These are phyloP conservation scores for Troglohyphantes excavatus DNA, from an alignment of 2,888 invertebrate genomes.

Conservation along the genomic window DNA sequence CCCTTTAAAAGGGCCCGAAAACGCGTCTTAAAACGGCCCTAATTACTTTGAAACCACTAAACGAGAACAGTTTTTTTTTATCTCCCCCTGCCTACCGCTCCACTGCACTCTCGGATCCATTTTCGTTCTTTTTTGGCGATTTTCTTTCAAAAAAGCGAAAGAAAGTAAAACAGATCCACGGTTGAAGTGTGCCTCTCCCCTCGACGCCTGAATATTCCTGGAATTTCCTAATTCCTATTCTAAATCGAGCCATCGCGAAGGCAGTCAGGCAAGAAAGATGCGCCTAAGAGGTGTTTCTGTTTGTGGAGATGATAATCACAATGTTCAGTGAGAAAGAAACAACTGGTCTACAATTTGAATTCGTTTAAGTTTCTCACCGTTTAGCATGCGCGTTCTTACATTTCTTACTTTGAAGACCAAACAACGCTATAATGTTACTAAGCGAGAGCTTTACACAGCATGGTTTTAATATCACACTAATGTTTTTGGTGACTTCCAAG, in stretches of 20 bases:
- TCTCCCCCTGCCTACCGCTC: not conserved
- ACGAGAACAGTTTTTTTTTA: not conserved
- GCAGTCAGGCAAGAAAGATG: not conserved
- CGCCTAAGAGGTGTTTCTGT: not conserved
- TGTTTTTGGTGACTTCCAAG: too few species aligned
- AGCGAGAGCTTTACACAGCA: too few species aligned
- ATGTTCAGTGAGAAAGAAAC: not conserved
- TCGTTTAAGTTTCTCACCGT: not conserved
- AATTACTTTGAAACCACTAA: not conserved
- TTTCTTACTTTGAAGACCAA: too few species aligned
- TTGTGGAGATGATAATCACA: not conserved
- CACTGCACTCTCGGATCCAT: not conserved
- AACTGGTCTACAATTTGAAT: not conserved
- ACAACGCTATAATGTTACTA: too few species aligned
- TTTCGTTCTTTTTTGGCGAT: conserved; percentile 1
- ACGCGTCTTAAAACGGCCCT: not conserved
- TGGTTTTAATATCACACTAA: too few species aligned
- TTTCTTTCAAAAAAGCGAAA: not conserved
- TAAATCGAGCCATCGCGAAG: not conserved
- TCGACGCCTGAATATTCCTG: not conserved
- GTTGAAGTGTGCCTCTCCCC: not conserved
- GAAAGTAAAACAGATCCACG: conserved; percentile 11
- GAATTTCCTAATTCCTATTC: not conserved
- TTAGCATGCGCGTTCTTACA: not conserved
- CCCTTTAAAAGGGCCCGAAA: not conserved